Conservation (phyloP, 2,888 invertebrate species). For the Caenorhabditis imperialis region DNA sequence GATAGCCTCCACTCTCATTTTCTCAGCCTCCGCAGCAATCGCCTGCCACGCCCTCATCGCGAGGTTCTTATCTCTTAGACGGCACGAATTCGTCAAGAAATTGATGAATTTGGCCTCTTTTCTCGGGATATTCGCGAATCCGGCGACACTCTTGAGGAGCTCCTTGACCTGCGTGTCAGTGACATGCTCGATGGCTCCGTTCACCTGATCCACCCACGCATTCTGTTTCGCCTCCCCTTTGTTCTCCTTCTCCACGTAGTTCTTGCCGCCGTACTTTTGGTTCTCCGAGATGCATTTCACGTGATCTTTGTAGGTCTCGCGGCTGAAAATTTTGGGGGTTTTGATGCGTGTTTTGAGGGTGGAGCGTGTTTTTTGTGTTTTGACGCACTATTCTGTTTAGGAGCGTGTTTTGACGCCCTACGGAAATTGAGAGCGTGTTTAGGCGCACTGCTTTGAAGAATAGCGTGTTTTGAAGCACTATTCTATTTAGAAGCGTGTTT, state of each 20-base stretch:
- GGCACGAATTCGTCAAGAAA: slow-evolving; percentile 69
- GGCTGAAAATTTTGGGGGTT: slow-evolving; percentile 85
- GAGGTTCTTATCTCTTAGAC: slow-evolving; percentile 56
- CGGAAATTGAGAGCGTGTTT: no score
- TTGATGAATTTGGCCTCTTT: slow-evolving; percentile 77
- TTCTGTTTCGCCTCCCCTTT: slow-evolving; percentile 80
- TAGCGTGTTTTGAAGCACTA: no score
- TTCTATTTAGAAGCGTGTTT: no score
- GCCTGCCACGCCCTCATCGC: slow-evolving; percentile 67
- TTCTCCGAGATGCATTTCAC: slow-evolving; percentile 90
- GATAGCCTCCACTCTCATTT: slow-evolving; percentile 61
- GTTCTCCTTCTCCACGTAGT: slow-evolving; percentile 79
- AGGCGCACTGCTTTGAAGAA: no score
- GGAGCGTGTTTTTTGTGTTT: no score
- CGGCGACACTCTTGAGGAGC: slow-evolving; percentile 64
- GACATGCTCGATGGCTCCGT: slow-evolving; percentile 71
- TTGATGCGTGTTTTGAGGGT: no score
- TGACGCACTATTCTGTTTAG: no score
- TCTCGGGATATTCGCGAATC: slow-evolving; percentile 72
- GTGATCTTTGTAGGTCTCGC: slow-evolving; percentile 86
- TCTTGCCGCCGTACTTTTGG: slow-evolving; percentile 86
- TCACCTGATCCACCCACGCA: slow-evolving; percentile 79
- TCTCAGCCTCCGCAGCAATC: slow-evolving; percentile 67
- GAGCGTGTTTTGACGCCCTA: no score
- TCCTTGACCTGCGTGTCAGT: slow-evolving; percentile 65